Conservation (phyloP, 2,113 vertebrate species). For the Pomatorhinus ruficollis region DNA sequence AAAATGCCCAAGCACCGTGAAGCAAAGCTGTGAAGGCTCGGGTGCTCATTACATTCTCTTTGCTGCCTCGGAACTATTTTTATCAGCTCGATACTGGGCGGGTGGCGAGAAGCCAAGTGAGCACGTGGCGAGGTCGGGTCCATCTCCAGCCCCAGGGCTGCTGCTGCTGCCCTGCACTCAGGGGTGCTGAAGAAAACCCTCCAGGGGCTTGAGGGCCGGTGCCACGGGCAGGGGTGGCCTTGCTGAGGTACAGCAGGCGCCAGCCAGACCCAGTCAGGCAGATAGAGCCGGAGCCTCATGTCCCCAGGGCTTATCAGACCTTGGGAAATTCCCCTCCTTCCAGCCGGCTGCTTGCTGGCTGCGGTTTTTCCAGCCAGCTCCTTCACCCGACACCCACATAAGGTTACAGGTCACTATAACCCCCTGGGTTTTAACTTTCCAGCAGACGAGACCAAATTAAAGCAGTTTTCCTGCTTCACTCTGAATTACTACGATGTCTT, state of each 20-base stretch:
- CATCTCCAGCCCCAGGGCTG: accelerated
- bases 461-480: not conserved
- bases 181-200: not conserved
- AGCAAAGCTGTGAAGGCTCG: not conserved
- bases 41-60: not conserved
- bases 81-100: not conserved
- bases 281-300: accelerated
- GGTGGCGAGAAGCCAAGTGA: not conserved
- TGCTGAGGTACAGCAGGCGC: not conserved
- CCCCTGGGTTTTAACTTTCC: not conserved
- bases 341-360: not conserved
- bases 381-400: not conserved
- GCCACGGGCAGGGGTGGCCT: not conserved
- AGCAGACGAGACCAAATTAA: not conserved
- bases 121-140: accelerated
- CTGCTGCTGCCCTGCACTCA: not conserved
- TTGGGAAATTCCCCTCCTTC: not conserved
- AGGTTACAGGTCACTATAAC: not conserved
- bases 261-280: not conserved
- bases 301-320: constrained; percentile 21
- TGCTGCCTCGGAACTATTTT: not conserved
- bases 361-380: not conserved
- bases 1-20: accelerated
- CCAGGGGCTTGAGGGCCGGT: accelerated
- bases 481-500: accelerated